Percentiles rank a stretch among this genome's conserved stretches.
Conservation (phyloP, 1,140 invertebrate species). For the Drosophila sulfurigaster region DNA sequence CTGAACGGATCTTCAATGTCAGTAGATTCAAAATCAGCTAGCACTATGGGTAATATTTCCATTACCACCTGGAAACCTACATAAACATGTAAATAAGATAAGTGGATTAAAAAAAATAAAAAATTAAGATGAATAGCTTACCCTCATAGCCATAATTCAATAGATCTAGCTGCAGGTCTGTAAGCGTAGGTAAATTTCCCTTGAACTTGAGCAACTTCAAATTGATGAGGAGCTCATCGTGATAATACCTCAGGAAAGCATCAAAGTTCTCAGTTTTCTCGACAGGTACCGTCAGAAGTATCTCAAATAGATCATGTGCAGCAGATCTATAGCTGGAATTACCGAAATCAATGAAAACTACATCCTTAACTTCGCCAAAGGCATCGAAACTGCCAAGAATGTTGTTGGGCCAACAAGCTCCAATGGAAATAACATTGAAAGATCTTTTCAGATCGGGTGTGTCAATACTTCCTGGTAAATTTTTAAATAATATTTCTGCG, state of each 20-base stretch:
- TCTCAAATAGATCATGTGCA: slow-evolving; percentile 50
- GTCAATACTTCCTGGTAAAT: neutral
- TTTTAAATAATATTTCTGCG: slow-evolving; percentile 64
- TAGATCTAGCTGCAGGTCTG: slow-evolving; percentile 65
- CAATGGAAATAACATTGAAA: slow-evolving; percentile 60
- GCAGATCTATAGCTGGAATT: slow-evolving; percentile 47
- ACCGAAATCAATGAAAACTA: slow-evolving; percentile 53
- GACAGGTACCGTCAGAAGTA: slow-evolving; percentile 56
- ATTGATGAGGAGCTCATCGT: slow-evolving; percentile 47
- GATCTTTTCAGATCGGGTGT: slow-evolving; percentile 26
- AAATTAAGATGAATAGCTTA: slow-evolving; percentile 29
- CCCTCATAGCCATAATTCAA: slow-evolving; percentile 58
- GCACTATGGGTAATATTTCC: slow-evolving; percentile 56
- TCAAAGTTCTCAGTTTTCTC: slow-evolving; percentile 60
- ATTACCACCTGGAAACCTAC: slow-evolving; percentile 53
- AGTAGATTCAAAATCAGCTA: slow-evolving; percentile 34
- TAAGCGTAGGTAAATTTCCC: slow-evolving; percentile 60
- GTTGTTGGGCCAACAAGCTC: slow-evolving; percentile 60
- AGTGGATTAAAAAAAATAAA: neutral
- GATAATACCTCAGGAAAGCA: slow-evolving; percentile 51
- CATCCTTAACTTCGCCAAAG: slow-evolving; percentile 62
- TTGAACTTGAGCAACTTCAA: slow-evolving; percentile 43
- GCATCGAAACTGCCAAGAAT: slow-evolving; percentile 53
- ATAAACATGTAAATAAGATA: neutral
- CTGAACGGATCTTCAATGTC: slow-evolving; percentile 54